Evolutionary conservation across 2,888 invertebrate species (phyloP), one percentile per base, ranked within the genome.

Genomic region (Dascillus cervinus): DNA sequence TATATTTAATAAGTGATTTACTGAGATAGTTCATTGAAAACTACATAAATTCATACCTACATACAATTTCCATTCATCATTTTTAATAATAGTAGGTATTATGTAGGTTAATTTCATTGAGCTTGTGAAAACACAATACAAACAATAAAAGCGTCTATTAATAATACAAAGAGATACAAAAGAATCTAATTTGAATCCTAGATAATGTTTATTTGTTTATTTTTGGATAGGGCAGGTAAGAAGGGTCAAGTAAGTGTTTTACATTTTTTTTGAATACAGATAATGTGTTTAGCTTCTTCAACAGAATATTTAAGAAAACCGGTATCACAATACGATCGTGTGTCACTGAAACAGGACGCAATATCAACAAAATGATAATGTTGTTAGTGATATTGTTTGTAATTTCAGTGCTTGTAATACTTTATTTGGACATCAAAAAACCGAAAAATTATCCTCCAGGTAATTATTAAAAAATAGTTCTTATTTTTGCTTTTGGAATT

Each of bases 361-460:
- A 14, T 11, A 3, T 11, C 20, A 8, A 11, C 9, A 15, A 24
- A 24, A 27, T 35, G 29, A 23, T 26, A n/a, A n/a, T n/a, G n/a
- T n/a, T n/a, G n/a, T n/a, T n/a, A n/a, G n/a, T n/a, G n/a, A n/a
- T n/a, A n/a, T n/a, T n/a, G n/a, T n/a, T n/a, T 11, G 1, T 11
- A 6, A 6, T 29, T 9, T 13, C 26, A 19, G 22, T 21, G 2
- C 17, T 14, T 26, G 5, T 23, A 3, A n/a, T 38, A 13, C 33
- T 21, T 17, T 3, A 46, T 17, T 29, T 34, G 22, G 50, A 55
- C 29, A 56, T 60, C 12, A 51, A 52, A 13, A 70, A 67, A 45
- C 72, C 73, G 1, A 58, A 52, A 38, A 63, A 64, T 29, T 73
- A 61, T 53, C 72, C 73, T 2, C 72, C 72, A 48, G 73, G 73